Evolutionary conservation across 1,140 invertebrate genomes (phyloP).

Genomic region (Laupala kohalensis): DNA sequence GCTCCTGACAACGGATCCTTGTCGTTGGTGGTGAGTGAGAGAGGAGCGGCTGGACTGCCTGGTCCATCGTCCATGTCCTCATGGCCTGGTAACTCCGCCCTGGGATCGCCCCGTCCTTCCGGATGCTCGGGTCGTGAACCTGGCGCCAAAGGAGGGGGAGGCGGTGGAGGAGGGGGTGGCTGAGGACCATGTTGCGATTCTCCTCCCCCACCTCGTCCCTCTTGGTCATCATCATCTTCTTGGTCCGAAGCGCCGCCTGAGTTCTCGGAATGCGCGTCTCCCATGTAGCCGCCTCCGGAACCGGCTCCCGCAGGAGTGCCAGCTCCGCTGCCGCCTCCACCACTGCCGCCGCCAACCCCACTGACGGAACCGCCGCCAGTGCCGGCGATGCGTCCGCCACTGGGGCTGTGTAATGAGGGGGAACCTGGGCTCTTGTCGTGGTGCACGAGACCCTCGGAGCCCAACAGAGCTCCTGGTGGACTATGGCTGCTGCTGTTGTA

Average conservation of each 20-base stretch:
- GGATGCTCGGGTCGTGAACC: not conserved
- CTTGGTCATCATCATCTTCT: constrained; percentile 17
- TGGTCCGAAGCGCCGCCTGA: constrained; percentile 3
- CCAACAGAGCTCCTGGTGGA: constrained; percentile 34
- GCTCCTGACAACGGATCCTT: not conserved
- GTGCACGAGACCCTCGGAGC: not conserved
- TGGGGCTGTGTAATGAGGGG: not conserved
- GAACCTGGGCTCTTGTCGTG: not conserved
- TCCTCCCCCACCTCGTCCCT: constrained; percentile 9
- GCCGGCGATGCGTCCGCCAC: not conserved
- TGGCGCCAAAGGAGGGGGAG: not conserved
- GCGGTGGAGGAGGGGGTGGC: no score
- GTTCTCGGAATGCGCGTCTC: constrained; percentile 3
- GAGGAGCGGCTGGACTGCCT: constrained; percentile 17
- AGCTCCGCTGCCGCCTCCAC: not conserved
- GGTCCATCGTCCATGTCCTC: constrained; percentile 7
- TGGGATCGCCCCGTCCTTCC: not conserved
- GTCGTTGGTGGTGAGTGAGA: constrained; percentile 20
- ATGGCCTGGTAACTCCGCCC: constrained; percentile 5
- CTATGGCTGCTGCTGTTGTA: constrained; percentile 46
- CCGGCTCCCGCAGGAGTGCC: not conserved
- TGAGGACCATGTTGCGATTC: not conserved
- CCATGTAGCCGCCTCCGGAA: not conserved
- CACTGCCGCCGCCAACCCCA: not conserved
- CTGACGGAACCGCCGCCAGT: no score